Evolutionary conservation across 2,888 invertebrate species (phyloP), one percentile per base, ranked within the genome.

Genomic region (Tenthredo mesomela): DNA sequence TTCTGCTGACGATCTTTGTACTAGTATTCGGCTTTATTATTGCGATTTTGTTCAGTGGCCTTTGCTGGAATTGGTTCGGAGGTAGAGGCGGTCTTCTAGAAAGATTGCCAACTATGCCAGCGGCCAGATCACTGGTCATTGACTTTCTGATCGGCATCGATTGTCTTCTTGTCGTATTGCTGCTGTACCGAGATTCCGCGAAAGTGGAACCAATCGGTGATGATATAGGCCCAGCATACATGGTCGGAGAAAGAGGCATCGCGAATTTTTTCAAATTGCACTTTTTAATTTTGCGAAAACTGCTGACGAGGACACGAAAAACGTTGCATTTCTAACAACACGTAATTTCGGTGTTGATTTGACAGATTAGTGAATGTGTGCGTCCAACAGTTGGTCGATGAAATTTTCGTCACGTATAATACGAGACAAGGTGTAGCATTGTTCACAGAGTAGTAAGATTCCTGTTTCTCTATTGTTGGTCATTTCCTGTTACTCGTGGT

Each of bases 231-330:
- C 87, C 86, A 83, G 89, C 87, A 67, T 90, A 88, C 65, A 88
- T 88, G 40, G 90, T 89, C 84, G 91, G 90, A 0, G 89, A 87
- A 40, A 91, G 88, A 37, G 91, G 91, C 91, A 91, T 91, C 78
- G 71, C 84, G 40, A 83, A 25, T 9, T 47, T 33, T 70, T 71
- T 37, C 47, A 21, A 54, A 12, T 47, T 43, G n/a, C 10, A 29
- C 70, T 83, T 71, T 54, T 54, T 7, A 2, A 37, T n/a, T 25
- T 18, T 6, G 0, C 6, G 10, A 6, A 73, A 43, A 84, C 73
- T n/a, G 37, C n/a, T 33, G 54, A n/a, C n/a, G n/a, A n/a, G 33
- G 10, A 61, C 3, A 25, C 37, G 33, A 50, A n/a, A n/a, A 6
- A 21, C 78, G 25, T 77, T 15, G 43, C 40, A 25, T 77, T 77